A percentile compares a stretch with the other conserved stretches of the same genome.
These are phyloP conservation scores for Phyllostomus hastatus DNA, from an alignment of 2,113 vertebrate species.

Conservation along the genomic window DNA sequence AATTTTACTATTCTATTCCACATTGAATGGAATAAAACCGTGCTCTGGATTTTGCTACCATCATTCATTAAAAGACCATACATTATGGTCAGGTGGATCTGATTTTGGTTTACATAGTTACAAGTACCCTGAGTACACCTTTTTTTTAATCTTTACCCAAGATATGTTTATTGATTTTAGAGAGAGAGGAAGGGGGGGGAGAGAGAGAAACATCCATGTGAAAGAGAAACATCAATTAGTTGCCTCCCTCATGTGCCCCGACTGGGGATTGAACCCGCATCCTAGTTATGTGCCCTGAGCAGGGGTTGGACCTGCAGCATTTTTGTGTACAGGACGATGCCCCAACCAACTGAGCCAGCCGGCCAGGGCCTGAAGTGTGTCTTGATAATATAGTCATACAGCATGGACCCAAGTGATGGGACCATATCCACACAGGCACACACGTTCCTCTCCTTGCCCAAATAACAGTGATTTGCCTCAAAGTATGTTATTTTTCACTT, in stretches of 20 bases:
- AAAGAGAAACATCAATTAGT: too few relatives aligned
- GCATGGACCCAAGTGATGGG: background rate
- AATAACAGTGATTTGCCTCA: conserved; percentile 38
- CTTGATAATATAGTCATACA: background rate
- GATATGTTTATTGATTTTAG: too few relatives aligned
- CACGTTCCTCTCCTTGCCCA: background rate
- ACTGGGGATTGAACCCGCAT: too few relatives aligned
- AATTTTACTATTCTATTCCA: background rate
- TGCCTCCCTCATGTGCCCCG: too few relatives aligned
- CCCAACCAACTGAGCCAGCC: too few relatives aligned
- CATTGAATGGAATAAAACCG: background rate
- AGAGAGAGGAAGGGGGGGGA: too few relatives aligned
- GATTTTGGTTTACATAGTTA: background rate
- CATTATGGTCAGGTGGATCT: background rate
- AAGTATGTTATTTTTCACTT: background rate
- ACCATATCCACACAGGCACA: rapidly evolving
- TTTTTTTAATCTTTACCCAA: too few relatives aligned
- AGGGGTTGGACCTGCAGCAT: too few relatives aligned
- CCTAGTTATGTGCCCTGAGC: too few relatives aligned
- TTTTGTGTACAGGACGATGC: too few relatives aligned
- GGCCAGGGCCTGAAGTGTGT: background rate
- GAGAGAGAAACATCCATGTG: too few relatives aligned
- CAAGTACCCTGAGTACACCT: background rate
- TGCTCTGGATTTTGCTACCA: background rate
- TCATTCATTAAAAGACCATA: background rate